These are phyloP conservation scores for Paramormyrops kingsleyae DNA, from an alignment of 2,113 vertebrate species.

Conservation along the genomic window DNA sequence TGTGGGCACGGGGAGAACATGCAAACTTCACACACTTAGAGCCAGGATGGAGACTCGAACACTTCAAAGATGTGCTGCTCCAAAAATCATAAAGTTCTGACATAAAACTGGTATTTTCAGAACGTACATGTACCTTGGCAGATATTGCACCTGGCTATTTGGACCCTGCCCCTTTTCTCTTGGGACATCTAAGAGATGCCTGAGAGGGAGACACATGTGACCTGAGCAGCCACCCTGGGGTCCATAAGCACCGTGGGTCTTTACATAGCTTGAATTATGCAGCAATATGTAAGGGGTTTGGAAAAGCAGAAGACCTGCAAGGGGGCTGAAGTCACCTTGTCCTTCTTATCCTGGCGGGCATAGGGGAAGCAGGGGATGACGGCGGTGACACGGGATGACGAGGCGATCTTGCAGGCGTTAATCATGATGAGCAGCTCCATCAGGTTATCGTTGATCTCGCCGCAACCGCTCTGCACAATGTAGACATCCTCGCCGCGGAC, in stretches of 20 bases:
- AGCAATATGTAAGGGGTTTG: neutral
- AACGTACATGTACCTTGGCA: neutral
- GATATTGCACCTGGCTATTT: neutral
- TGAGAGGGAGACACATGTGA: neutral
- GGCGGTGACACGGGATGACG: conserved; percentile 61
- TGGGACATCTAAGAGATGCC: neutral
- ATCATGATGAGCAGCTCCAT: conserved; percentile 69
- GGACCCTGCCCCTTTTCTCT: neutral
- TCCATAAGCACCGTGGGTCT: neutral
- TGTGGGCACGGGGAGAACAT: neutral
- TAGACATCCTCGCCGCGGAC: conserved; percentile 66
- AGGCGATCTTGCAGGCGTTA: conserved; percentile 68
- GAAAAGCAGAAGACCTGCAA: neutral
- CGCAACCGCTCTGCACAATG: conserved; percentile 65
- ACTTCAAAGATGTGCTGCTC: neutral
- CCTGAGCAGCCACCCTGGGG: neutral
- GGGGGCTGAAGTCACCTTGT: conserved; percentile 47
- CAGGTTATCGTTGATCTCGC: conserved; percentile 65
- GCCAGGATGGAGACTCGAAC: neutral
- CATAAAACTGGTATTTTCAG: neutral
- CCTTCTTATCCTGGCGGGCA: conserved; percentile 65
- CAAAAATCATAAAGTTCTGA: neutral
- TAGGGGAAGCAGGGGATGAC: conserved; percentile 69
- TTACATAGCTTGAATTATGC: neutral
- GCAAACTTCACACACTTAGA: neutral